Evolutionary conservation across 2,888 invertebrate species (phyloP).

Genomic region (Sarcophaga rosellei): DNA sequence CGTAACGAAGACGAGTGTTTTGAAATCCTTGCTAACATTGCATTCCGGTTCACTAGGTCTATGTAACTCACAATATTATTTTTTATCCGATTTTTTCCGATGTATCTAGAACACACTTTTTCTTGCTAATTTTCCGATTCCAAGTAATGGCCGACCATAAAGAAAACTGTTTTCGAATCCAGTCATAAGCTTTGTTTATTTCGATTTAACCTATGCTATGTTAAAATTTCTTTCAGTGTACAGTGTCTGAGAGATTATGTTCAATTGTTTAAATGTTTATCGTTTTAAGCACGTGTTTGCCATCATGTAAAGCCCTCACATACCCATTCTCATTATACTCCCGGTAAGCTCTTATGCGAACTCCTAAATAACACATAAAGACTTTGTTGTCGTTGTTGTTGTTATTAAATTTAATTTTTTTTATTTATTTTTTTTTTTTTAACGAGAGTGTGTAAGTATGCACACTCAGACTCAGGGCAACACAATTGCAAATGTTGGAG

Average conservation of each 20-base stretch:
- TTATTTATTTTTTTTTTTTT: not conserved
- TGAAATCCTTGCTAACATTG: too few relatives aligned
- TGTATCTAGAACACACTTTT: too few relatives aligned
- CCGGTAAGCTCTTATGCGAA: slow-evolving; percentile 2
- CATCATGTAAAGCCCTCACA: slow-evolving; percentile 62
- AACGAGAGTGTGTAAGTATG: too few relatives aligned
- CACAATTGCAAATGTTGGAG: slow-evolving; percentile 46
- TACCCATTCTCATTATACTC: not conserved
- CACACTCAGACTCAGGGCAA: not conserved
- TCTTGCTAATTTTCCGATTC: too few relatives aligned
- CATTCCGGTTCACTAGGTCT: too few relatives aligned
- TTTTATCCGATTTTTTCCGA: too few relatives aligned
- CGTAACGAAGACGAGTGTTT: too few relatives aligned
- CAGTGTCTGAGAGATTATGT: slow-evolving; percentile 29
- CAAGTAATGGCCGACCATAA: too few relatives aligned
- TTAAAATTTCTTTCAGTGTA: slow-evolving; percentile 35
- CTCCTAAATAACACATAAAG: not conserved
- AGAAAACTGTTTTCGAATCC: too few relatives aligned
- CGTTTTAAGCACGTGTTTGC: slow-evolving; percentile 68
- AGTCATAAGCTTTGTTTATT: not conserved
- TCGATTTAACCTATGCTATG: not conserved
- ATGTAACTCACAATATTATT: too few relatives aligned
- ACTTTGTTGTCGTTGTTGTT: too few relatives aligned
- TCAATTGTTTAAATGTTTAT: slow-evolving; percentile 59
- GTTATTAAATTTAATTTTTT: not conserved